phyloP scores from a whole-genome alignment of 1,140 invertebrate species.

The Calosoma granatense region DNA sequence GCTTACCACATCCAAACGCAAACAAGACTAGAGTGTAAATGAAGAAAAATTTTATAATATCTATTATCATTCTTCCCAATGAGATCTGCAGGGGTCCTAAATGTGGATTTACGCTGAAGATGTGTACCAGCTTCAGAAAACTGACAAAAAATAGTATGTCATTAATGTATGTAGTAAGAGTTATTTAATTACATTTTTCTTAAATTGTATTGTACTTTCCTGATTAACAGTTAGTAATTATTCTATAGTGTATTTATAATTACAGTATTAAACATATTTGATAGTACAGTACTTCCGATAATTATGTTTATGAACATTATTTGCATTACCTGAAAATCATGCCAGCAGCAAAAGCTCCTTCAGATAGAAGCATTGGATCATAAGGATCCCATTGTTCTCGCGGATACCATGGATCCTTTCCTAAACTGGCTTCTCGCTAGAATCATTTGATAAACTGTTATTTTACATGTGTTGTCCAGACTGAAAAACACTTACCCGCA shows the following conservation, averaged over 20 bases:
- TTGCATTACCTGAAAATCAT: conserved; percentile 81
- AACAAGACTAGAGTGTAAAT: conserved; percentile 83
- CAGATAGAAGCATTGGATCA: conserved; percentile 87
- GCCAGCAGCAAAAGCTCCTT: conserved; percentile 87
- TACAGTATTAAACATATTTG: too few species aligned
- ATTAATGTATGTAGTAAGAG: too few species aligned
- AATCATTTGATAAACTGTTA: conserved; percentile 13
- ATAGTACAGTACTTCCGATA: too few species aligned
- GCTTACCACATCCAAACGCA: conserved; percentile 76
- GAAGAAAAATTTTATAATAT: conserved; percentile 90
- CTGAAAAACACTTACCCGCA: conserved; percentile 47
- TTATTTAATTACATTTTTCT: too few species aligned
- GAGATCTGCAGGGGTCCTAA: conserved; percentile 84
- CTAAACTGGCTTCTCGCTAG: conserved; percentile 59
- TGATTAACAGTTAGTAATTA: conserved; percentile 6
- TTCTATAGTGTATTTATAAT: too few species aligned
- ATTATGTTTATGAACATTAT: too few species aligned
- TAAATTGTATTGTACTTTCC: too few species aligned
- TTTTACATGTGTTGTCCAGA: conserved; percentile 5
- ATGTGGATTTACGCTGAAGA: conserved; percentile 92
- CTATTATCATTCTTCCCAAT: conserved; percentile 82
- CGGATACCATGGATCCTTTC: conserved; percentile 69
- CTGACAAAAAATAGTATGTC: conserved; percentile 35
- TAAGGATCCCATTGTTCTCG: conserved; percentile 85
- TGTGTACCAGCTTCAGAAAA: conserved; percentile 87